Conservation (phyloP, 2,113 vertebrate genomes). For the Illadopsis cleaveri region DNA sequence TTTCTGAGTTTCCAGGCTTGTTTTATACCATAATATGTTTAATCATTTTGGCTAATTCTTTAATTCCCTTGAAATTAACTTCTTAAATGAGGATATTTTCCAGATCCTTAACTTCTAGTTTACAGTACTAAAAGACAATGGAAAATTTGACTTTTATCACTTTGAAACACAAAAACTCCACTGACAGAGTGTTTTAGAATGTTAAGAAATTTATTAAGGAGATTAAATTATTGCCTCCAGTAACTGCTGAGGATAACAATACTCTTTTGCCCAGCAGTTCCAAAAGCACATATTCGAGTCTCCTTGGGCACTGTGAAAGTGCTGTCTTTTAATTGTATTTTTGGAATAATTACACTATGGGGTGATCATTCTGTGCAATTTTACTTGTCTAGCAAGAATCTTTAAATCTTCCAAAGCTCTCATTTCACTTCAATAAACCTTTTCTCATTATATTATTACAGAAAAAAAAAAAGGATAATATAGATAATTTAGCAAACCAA, state of each 20-base stretch:
- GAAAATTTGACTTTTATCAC: not conserved
- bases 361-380: not conserved
- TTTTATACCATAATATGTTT: not conserved
- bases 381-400: not conserved
- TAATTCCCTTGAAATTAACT: slow-evolving; percentile 8
- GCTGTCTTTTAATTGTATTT: not conserved
- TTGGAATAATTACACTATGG: not conserved
- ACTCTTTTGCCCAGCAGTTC: not conserved
- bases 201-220: not conserved
- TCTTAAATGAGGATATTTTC: not conserved
- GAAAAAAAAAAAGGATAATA: not conserved
- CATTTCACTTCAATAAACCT: not conserved
- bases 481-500: not conserved
- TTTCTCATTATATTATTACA: not conserved
- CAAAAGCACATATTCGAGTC: not conserved
- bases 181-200: not conserved
- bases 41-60: not conserved
- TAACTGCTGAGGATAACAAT: not conserved
- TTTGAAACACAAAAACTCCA: not conserved
- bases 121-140: not conserved
- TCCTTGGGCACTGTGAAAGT: not conserved
- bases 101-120: not conserved
- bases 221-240: slow-evolving; percentile 21
- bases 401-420: not conserved
- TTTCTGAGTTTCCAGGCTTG: not conserved